Percentiles rank a stretch among this genome's conserved stretches.
phyloP scores from a whole-genome alignment of 2,113 vertebrate species.

The Chroicocephalus ridibundus region DNA sequence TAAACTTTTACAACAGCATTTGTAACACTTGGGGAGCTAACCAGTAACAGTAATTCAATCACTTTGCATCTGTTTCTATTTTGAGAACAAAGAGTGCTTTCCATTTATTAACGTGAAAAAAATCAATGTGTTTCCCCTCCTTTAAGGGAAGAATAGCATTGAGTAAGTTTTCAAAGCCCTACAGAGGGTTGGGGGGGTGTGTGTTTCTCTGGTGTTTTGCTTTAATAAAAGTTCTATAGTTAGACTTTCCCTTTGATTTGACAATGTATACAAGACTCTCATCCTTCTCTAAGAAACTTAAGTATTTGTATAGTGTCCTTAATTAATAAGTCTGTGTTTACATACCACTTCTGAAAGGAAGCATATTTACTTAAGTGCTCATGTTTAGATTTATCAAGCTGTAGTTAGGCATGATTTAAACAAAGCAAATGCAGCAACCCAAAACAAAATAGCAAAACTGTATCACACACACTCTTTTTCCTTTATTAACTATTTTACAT shows the following conservation, averaged over 20 bases:
- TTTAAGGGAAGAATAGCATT: not conserved
- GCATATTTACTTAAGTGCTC: not conserved
- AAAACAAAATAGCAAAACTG: not conserved
- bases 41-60: not conserved
- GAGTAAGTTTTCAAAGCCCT: not conserved
- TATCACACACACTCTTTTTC: not conserved
- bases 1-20: not conserved
- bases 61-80: not conserved
- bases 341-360: not conserved
- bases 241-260: not conserved
- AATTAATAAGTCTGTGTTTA: not conserved
- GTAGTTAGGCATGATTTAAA: not conserved
- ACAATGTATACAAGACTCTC: not conserved
- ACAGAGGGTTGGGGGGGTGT: accelerated
- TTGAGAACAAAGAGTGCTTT: not conserved
- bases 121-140: not conserved
- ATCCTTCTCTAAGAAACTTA: not conserved
- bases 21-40: not conserved
- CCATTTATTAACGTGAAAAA: not conserved
- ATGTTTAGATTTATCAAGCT: not conserved
- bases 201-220: not conserved
- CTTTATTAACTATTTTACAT: not conserved
- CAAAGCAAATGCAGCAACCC: not conserved
- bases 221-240: not conserved
- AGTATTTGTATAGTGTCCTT: not conserved